A percentile compares a stretch with the other conserved stretches of the same genome.
These are phyloP conservation scores for Aphrocallistes beatrix DNA, from an alignment of 37 sponge, comb jelly and placozoan species.

Conservation along the genomic window DNA sequence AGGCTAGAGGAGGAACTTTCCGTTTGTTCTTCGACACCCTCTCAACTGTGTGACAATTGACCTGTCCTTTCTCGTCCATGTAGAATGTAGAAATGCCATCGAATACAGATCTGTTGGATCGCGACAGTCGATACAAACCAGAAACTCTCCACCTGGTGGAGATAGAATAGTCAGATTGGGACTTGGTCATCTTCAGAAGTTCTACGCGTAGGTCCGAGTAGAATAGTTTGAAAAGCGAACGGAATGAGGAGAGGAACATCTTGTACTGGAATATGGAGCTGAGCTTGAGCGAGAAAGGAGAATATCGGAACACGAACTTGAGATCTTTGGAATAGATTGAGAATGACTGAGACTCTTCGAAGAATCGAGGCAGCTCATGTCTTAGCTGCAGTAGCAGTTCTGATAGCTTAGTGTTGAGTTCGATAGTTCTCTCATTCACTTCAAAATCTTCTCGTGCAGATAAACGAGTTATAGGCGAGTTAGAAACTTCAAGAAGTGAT, in stretches of 20 bases:
- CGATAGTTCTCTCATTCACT: neutral
- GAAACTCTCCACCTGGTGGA: neutral
- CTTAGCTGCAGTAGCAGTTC: neutral
- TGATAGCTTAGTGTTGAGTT: conserved; percentile 5
- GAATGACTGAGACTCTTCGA: neutral
- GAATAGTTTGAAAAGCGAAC: neutral
- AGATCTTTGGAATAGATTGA: neutral
- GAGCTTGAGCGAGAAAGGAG: neutral
- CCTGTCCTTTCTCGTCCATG: neutral
- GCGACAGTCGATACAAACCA: neutral
- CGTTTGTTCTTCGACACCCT: neutral
- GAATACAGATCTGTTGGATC: neutral
- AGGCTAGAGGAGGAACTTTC: neutral
- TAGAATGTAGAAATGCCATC: neutral
- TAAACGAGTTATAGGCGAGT: neutral
- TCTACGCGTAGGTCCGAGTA: neutral
- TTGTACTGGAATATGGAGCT: neutral
- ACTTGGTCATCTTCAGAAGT: neutral
- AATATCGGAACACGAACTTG: neutral
- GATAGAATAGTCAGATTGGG: neutral
- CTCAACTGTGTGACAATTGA: neutral
- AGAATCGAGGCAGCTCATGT: neutral
- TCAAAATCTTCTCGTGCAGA: neutral
- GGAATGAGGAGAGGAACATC: neutral
- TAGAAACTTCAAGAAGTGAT: neutral